Conservation (phyloP, 92 coral and sea anemone species). For the Porites rus region DNA sequence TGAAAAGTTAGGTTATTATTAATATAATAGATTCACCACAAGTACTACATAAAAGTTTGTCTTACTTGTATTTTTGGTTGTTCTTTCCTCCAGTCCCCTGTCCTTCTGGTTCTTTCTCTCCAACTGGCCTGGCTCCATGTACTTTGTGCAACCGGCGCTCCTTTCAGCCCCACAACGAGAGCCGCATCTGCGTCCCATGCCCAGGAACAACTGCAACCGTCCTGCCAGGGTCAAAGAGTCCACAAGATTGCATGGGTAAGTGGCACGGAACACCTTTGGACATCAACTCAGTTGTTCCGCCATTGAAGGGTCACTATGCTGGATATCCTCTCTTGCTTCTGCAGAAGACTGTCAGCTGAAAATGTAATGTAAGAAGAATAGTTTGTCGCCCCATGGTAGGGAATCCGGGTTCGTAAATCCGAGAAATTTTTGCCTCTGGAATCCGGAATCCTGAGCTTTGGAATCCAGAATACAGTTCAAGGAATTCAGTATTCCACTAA, state of each 20-base stretch:
- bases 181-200: slow-evolving; percentile 63
- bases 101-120: slow-evolving; percentile 71
- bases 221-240: slow-evolving; percentile 59
- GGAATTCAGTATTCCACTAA: too few species aligned
- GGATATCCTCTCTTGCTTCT: too few species aligned
- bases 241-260: slow-evolving; percentile 72
- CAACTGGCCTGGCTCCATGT: slow-evolving; percentile 76
- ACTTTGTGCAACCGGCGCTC: slow-evolving; percentile 66
- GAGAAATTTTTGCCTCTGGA: too few species aligned
- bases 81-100: slow-evolving; percentile 46
- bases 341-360: too few species aligned
- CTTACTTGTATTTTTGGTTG: not conserved
- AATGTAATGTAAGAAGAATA: too few species aligned
- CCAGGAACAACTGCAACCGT: slow-evolving; percentile 71
- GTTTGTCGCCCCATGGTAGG: too few species aligned
- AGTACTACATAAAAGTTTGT: not conserved
- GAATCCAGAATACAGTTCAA: too few species aligned
- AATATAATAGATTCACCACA: not conserved
- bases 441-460: too few species aligned
- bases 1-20: not conserved
- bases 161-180: slow-evolving; percentile 73
- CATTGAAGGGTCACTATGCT: too few species aligned
- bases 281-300: too few species aligned
- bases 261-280: not conserved
- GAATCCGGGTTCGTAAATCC: too few species aligned